A percentile compares a stretch with the other conserved stretches of the same genome.
Evolutionary conservation across 2,113 vertebrate genomes (phyloP).

Genomic region (Vicugna pacos): DNA sequence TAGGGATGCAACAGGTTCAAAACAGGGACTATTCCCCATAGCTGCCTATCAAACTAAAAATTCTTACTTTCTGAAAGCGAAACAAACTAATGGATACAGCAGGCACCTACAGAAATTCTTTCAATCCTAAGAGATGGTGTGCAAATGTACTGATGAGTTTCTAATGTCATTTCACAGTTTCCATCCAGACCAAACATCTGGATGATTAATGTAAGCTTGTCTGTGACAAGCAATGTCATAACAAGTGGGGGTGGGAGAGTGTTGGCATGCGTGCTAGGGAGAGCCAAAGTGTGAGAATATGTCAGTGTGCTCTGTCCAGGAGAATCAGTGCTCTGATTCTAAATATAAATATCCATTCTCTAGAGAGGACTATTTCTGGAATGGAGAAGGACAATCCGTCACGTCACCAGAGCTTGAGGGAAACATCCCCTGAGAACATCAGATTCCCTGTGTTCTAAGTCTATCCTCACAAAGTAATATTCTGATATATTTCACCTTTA

Average conservation of each 20-base stretch:
- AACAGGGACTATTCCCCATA: neutral
- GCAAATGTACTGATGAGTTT: slow-evolving; percentile 31
- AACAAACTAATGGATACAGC: slow-evolving; percentile 42
- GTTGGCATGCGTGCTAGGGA: slow-evolving; percentile 27
- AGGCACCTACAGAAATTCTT: slow-evolving; percentile 32
- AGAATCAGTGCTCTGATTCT: slow-evolving; percentile 30
- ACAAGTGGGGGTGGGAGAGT: neutral
- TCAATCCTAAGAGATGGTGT: slow-evolving; percentile 11
- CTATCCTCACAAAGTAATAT: slow-evolving; percentile 17
- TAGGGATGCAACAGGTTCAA: neutral
- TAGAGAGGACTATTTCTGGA: slow-evolving; percentile 20
- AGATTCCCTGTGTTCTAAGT: slow-evolving; percentile 30
- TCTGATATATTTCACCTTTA: neutral
- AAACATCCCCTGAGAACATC: neutral
- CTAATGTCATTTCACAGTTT: neutral
- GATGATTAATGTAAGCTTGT: slow-evolving; percentile 45
- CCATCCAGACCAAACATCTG: neutral
- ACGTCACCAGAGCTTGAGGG: neutral
- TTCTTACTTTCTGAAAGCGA: slow-evolving; percentile 38
- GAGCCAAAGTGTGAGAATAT: neutral
- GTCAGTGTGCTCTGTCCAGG: neutral
- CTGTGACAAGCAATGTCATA: slow-evolving; percentile 38
- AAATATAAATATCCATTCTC: slow-evolving; percentile 54
- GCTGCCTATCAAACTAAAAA: slow-evolving; percentile 4
- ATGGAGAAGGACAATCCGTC: neutral